Evolutionary conservation across 2,888 invertebrate genomes (phyloP), one percentile per base, ranked within the genome.

Genomic region (Axea sp.): DNA sequence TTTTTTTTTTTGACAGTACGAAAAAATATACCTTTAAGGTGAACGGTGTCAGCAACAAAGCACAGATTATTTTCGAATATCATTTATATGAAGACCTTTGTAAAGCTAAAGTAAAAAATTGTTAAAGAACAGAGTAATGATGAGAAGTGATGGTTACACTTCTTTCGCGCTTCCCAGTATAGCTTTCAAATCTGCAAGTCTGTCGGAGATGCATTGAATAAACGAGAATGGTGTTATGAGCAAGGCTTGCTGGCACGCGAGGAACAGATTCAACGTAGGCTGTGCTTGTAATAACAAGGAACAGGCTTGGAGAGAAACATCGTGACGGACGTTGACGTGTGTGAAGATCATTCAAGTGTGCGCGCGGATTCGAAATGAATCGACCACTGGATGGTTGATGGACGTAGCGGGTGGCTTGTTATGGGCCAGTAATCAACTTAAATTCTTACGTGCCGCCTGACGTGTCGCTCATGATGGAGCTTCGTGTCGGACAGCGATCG

Each of bases 351-450:
- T 43, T 30, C 30, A 35, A 24, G 22, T 53, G 22, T 53, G 53
- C 37, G 45, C 60, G 19, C 47, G 41, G 53, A 47, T 68, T 62
- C 45, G 49, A 65, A 68, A 59, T 59, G 68, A 64, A 69, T 74
- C 68, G 73, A 71, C 67, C 73, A 31, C 35, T 35, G 60, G 67
- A 73, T 73, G 79, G 78, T 84, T 85, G 85, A 86, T 84, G 86
- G 83, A 86, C 85, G 81, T 84, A 82, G 86, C 86, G 85, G 85
- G 86, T 86, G 85, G 85, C 83, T 84, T 82, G 83, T 84, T 83
- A 84, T 80, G 79, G 69, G 33, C 53, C 82, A 60, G 82, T 83
- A 85, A 86, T 85, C 86, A 84, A 81, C 82, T 80, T 76, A 80
- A 81, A 85, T 85, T 86, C 83, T 83, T 84, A 82, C 79, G 77